These are phyloP conservation scores for Noturus placidus DNA, from an alignment of 2,113 vertebrate genomes.

Conservation along the genomic window DNA sequence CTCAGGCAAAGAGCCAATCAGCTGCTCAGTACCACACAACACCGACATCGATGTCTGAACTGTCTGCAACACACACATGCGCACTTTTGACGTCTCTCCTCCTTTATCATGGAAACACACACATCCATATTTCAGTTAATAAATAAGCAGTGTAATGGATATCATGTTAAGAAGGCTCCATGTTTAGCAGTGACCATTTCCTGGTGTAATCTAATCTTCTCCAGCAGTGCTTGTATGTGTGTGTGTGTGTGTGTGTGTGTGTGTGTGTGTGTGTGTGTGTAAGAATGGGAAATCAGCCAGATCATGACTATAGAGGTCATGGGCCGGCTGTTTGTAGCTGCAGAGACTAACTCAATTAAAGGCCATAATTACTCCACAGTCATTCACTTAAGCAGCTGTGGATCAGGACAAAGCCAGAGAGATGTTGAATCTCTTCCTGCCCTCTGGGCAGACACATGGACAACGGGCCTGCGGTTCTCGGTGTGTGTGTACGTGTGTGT, in stretches of 20 bases:
- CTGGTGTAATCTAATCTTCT: conserved; percentile 31
- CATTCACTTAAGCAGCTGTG: conserved; percentile 31
- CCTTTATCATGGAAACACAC: too few species aligned
- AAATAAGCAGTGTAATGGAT: not conserved
- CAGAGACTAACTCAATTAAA: conserved; percentile 44
- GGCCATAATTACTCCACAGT: conserved; percentile 28
- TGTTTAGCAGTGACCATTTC: conserved; percentile 26
- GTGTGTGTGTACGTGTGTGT: not conserved
- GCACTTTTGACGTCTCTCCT: not conserved
- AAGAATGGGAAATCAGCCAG: conserved; percentile 19
- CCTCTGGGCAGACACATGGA: not conserved
- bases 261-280: conserved; percentile 14
- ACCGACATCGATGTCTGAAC: conserved; percentile 79
- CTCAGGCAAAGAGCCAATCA: conserved; percentile 84
- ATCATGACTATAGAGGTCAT: conserved; percentile 17
- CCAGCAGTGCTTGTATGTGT: conserved; percentile 11
- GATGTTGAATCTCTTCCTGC: conserved; percentile 23
- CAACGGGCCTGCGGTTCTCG: not conserved
- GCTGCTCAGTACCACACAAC: conserved; percentile 84
- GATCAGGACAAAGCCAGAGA: conserved; percentile 28
- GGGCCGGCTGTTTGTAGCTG: conserved; percentile 1
- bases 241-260: conserved; percentile 37
- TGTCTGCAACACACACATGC: conserved; percentile 67
- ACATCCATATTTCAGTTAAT: conserved; percentile 1
- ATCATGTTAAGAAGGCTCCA: not conserved